Evolutionary conservation across 1,140 invertebrate species (phyloP).

Genomic region (Mercenaria mercenaria): DNA sequence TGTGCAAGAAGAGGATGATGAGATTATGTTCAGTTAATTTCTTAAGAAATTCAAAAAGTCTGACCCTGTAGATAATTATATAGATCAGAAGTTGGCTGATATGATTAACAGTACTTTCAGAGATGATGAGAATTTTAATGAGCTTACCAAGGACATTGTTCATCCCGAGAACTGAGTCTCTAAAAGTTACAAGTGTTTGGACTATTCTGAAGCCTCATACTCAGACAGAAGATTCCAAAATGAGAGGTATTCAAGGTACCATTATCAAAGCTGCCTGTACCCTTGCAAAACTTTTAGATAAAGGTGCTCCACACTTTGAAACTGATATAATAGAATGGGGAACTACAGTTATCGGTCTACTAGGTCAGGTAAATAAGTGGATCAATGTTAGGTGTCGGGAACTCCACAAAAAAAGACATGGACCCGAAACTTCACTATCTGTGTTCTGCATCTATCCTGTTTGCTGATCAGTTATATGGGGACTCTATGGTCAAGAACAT

Average conservation of each 20-base stretch:
- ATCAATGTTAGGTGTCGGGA: background rate
- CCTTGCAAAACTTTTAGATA: background rate
- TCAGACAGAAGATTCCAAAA: conserved; percentile 28
- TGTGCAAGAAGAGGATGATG: background rate
- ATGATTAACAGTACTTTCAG: background rate
- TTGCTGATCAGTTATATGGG: background rate
- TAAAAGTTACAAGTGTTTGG: conserved; percentile 11
- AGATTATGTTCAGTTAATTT: background rate
- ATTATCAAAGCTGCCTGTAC: background rate
- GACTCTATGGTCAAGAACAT: background rate
- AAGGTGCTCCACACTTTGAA: background rate
- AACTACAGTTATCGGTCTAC: background rate
- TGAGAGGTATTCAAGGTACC: conserved; percentile 17
- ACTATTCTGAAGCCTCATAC: background rate
- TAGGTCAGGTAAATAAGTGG: conserved; percentile 35
- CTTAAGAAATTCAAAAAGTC: background rate
- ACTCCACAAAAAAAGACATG: conserved; percentile 9
- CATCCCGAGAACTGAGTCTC: background rate
- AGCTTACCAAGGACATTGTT: background rate
- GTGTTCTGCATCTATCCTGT: background rate
- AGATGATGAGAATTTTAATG: background rate
- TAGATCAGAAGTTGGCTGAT: background rate
- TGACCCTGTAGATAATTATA: background rate
- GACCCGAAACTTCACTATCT: conserved; percentile 21
- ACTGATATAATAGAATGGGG: background rate